Evolutionary conservation across 2,888 invertebrate genomes (phyloP).

Genomic region (Pemphredon lugubris): DNA sequence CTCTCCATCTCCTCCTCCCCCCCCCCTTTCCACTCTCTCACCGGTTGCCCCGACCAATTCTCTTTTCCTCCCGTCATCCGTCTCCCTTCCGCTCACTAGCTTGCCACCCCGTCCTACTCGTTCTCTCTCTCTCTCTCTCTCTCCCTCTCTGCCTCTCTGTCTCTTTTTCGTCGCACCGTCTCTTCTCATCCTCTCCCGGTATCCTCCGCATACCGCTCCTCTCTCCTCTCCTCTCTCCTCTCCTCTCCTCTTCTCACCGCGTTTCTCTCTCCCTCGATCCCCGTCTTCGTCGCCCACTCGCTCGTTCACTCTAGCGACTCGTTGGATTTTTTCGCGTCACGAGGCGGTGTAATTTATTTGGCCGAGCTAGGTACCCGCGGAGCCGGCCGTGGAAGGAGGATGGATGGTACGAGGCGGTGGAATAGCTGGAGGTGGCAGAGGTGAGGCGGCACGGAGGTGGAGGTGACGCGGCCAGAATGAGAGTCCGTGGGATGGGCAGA

Average conservation of each 20-base stretch:
- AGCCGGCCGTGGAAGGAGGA: conserved; percentile 57
- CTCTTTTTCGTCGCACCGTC: conserved; percentile 44
- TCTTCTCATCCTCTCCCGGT: conserved; percentile 46
- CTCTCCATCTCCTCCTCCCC: conserved; percentile 22
- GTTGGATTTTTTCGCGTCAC: conserved; percentile 80
- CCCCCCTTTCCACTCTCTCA: no score
- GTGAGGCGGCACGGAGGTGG: conserved; percentile 61
- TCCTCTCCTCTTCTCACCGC: conserved; percentile 6
- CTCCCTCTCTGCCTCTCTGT: conserved; percentile 31
- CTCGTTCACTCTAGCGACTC: conserved; percentile 68
- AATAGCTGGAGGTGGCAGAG: conserved; percentile 61
- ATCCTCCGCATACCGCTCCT: conserved; percentile 28
- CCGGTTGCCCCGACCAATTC: conserved; percentile 10
- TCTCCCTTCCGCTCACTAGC: conserved; percentile 41
- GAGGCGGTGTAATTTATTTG: conserved; percentile 80
- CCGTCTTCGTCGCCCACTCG: conserved; percentile 47
- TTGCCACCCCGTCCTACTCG: conserved; percentile 34
- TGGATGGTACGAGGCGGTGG: conserved; percentile 39
- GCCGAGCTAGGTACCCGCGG: conserved; percentile 70
- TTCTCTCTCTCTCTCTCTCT: conserved; percentile 36
- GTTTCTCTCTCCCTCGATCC: no score
- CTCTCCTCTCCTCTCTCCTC: conserved; percentile 19
- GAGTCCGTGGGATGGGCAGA: conserved; percentile 53
- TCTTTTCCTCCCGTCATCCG: conserved; percentile 33
- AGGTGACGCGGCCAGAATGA: conserved; percentile 68